These are phyloP conservation scores for Adelges cooleyi DNA, from an alignment of 1,140 invertebrate species.

Conservation along the genomic window DNA sequence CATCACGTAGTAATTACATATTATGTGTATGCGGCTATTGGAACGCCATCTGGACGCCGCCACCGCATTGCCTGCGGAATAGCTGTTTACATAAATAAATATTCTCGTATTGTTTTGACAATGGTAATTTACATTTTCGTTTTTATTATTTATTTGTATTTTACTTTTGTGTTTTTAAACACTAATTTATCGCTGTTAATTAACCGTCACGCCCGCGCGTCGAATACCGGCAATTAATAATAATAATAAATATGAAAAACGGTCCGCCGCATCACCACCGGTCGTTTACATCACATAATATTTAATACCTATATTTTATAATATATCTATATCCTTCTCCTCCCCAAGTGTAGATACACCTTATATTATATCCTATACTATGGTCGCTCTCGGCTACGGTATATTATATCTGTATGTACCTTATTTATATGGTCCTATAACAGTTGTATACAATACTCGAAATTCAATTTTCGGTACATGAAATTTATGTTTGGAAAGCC, in stretches of 20 bases:
- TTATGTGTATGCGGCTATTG: not conserved
- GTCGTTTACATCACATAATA: too few species aligned
- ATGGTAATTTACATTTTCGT: conserved; percentile 17
- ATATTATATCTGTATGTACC: too few species aligned
- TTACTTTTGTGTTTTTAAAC: not conserved
- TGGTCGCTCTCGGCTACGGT: too few species aligned
- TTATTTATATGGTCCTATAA: too few species aligned
- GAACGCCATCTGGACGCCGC: conserved; percentile 4
- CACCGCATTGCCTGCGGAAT: not conserved
- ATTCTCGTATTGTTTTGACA: not conserved
- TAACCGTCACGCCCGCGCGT: conserved; percentile 23
- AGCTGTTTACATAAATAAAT: not conserved
- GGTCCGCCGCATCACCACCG: not conserved
- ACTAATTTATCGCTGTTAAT: conserved; percentile 15
- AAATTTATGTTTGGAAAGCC: too few species aligned
- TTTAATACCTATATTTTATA: not conserved
- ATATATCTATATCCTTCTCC: not conserved
- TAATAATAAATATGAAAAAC: too few species aligned
- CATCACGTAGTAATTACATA: not conserved
- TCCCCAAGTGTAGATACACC: not conserved
- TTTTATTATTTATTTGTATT: conserved; percentile 1
- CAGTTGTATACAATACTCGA: too few species aligned
- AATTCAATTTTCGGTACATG: too few species aligned
- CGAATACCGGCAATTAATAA: conserved; percentile 13
- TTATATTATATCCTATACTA: not conserved